Evolutionary conservation across 1,140 invertebrate species (phyloP).

Genomic region (Trichogramma pretiosum): DNA sequence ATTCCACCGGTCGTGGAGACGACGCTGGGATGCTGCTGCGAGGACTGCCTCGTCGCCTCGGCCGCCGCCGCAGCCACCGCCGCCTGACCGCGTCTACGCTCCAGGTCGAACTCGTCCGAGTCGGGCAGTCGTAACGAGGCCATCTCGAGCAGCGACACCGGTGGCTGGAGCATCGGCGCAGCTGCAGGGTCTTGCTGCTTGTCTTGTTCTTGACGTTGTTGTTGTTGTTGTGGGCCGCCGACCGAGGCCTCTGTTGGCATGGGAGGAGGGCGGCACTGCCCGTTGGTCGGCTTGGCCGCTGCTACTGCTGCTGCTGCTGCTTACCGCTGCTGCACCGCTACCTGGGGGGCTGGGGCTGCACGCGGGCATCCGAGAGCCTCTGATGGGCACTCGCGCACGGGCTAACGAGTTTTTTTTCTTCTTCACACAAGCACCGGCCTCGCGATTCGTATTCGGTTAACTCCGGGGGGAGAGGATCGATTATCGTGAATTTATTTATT

Average conservation of each 20-base stretch:
- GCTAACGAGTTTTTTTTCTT: too few species aligned
- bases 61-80: constrained; percentile 22
- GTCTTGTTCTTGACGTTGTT: too few species aligned
- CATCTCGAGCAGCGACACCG: constrained; percentile 38
- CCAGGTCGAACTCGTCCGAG: constrained; percentile 43
- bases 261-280: too few species aligned
- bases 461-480: too few species aligned
- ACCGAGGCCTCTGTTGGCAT: too few species aligned
- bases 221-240: too few species aligned
- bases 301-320: background rate
- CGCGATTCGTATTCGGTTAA: too few species aligned
- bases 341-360: background rate
- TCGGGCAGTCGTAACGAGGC: constrained; percentile 46
- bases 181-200: too few species aligned
- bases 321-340: background rate
- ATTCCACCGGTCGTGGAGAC: constrained; percentile 35
- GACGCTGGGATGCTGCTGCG: constrained; percentile 19
- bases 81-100: constrained; percentile 29
- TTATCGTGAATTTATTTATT: too few species aligned
- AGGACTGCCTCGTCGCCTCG: constrained; percentile 18
- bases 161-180: constrained; percentile 33
- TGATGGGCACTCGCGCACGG: too few species aligned
- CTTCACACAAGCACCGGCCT: too few species aligned
- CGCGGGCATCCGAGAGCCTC: too few species aligned
- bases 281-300: background rate